A percentile compares a stretch with the other conserved stretches of the same genome.
Conservation (phyloP, 2,888 invertebrate species). For the Tholera decimalis region DNA sequence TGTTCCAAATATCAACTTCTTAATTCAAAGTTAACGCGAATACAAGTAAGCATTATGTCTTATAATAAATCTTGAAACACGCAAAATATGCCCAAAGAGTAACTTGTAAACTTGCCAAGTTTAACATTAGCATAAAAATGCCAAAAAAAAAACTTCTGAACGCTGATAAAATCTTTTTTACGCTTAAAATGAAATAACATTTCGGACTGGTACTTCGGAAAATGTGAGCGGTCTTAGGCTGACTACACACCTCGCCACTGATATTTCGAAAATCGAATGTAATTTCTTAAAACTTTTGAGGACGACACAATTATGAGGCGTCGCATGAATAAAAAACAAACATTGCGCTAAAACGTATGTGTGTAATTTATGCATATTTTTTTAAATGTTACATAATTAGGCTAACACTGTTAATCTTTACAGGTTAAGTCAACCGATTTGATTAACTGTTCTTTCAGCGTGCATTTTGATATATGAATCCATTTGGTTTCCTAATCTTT, state of each 20-base stretch:
- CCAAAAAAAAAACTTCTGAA: constrained; percentile 60
- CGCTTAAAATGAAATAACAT: constrained; percentile 42
- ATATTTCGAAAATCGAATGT: too few species aligned
- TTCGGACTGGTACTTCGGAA: constrained; percentile 37
- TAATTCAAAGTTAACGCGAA: constrained; percentile 47
- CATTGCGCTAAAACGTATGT: too few species aligned
- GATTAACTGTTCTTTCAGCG: too few species aligned
- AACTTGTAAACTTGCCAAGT: constrained; percentile 64
- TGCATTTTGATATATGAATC: too few species aligned
- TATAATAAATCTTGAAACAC: constrained; percentile 56
- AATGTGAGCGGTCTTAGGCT: constrained; percentile 34
- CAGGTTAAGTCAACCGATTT: too few species aligned
- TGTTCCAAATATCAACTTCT: constrained; percentile 28
- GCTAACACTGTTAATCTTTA: too few species aligned
- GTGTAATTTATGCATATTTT: too few species aligned
- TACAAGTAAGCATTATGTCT: constrained; percentile 50
- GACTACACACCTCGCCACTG: constrained; percentile 32
- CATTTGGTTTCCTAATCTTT: too few species aligned
- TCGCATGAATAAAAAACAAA: too few species aligned
- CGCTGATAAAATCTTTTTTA: constrained; percentile 43
- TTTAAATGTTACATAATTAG: too few species aligned
- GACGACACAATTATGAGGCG: too few species aligned
- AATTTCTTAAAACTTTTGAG: too few species aligned
- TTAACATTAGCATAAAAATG: constrained; percentile 62
- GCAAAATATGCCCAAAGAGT: constrained; percentile 55